Percentiles rank a stretch among this genome's conserved stretches.
Evolutionary conservation across 2,888 invertebrate genomes (phyloP).

Genomic region (Hylaea fasciaria): DNA sequence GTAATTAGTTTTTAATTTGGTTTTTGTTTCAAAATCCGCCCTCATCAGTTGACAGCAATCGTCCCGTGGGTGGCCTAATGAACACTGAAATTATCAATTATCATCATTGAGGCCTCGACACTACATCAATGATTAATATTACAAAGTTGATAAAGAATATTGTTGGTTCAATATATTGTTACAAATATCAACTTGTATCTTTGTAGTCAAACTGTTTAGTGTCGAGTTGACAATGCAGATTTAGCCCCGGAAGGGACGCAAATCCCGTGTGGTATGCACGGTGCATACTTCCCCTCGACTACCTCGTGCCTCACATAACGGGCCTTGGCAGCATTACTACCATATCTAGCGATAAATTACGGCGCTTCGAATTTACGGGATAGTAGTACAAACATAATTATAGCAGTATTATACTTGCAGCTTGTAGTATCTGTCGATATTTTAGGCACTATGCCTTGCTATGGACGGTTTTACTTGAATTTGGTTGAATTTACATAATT

Average conservation of each 20-base stretch:
- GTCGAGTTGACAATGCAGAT: conserved; percentile 8
- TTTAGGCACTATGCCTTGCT: too few relatives aligned
- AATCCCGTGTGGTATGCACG: conserved; percentile 41
- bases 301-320: conserved; percentile 22
- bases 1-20: neutral
- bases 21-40: neutral
- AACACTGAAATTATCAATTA: too few relatives aligned
- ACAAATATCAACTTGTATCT: too few relatives aligned
- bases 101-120: too few relatives aligned
- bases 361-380: neutral
- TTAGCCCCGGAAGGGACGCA: conserved; percentile 41
- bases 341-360: conserved; percentile 6
- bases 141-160: too few relatives aligned
- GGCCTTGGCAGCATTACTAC: neutral
- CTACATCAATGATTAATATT: too few relatives aligned
- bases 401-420: neutral
- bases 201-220: conserved; percentile 4
- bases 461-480: too few relatives aligned
- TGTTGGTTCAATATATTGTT: neutral
- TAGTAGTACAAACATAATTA: neutral
- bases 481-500: neutral
- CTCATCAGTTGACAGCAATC: too few relatives aligned
- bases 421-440: too few relatives aligned
- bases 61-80: too few relatives aligned
- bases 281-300: conserved; percentile 30